Conservation (phyloP, 2,113 vertebrate species). For the human region DNA sequence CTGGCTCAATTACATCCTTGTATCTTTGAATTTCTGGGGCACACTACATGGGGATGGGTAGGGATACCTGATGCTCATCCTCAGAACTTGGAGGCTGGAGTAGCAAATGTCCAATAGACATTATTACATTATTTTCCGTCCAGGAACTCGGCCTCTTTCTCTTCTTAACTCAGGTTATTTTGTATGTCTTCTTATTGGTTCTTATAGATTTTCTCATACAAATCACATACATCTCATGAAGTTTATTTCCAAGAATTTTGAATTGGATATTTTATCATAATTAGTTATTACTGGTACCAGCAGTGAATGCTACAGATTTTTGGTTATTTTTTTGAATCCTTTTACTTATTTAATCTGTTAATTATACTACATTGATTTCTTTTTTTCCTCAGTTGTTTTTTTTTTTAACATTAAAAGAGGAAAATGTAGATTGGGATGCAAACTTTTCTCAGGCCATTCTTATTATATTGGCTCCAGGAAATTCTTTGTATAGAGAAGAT, state of each 20-base stretch:
- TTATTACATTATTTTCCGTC: slow-evolving; percentile 21
- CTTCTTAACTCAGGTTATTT: not conserved
- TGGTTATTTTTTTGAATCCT: slow-evolving; percentile 23
- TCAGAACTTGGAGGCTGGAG: not conserved
- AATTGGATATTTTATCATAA: slow-evolving; percentile 31
- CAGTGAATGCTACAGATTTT: slow-evolving; percentile 14
- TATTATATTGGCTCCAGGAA: not conserved
- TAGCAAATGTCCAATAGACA: not conserved
- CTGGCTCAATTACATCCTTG: not conserved
- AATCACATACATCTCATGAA: not conserved
- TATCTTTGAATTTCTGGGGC: slow-evolving; percentile 35
- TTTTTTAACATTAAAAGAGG: not conserved
- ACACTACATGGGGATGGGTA: not conserved
- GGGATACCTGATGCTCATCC: not conserved
- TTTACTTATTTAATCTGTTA: not conserved
- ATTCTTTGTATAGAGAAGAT: not conserved
- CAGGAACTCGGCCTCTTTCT: not conserved
- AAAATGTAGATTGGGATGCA: not conserved
- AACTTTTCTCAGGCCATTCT: not conserved
- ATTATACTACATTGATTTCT: not conserved
- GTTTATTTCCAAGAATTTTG: slow-evolving; percentile 17
- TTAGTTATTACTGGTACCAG: slow-evolving; percentile 6
- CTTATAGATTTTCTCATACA: not conserved
- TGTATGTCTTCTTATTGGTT: not conserved
- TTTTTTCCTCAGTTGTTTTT: not conserved